Base-by-base conservation (phyloP, 1,140 invertebrate genomes). In the Leptonema lineaticorne region DNA sequence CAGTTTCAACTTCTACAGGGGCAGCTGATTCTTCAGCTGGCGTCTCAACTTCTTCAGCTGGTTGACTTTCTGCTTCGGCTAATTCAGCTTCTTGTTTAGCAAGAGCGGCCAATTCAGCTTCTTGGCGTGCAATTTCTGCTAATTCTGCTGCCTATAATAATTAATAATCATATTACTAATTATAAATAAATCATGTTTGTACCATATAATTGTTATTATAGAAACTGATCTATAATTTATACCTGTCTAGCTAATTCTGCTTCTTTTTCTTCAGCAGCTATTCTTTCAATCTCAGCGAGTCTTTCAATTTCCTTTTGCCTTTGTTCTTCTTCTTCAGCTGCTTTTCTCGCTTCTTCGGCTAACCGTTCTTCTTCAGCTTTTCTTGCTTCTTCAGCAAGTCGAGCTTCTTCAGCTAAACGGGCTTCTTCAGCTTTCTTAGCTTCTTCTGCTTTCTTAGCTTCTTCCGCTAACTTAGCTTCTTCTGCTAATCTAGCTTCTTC, bases 71-170 rank as follows among this genome's bases (percentile, higher is more conserved):
- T 6, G 81, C 70, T 66, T 86, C 86, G 2, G 81, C 83, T 22
- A 84, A 63, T 75, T 86, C 85, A 5, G 82, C 82, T 75, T 87
- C 85, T 78, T 86, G 85, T 75, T 81, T 82, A 7, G 85, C 85
- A 48, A 53, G 22, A 26, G 50, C 50, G 9, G 50, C 50, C 20
- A 53, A 85, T 82, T 77, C 85, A 5, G 82, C 82, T 75, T 87
- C 85, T 78, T 86, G 85, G 27, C 50, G 50, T 5, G 50, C 50
- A 2, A 85, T 82, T 77, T 88, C 87, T 6, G 83, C 85, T 74
- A 88, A 76, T 74, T 86, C 85, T 29, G 83, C 84, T 72, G 84
- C 84, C 82, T 86, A 78, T 56, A 76, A 74, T 14, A 9, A 41
- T 14, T 16, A 41, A 41, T 41, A 11, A 11, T 16, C 2, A n/a